Conservation (phyloP, 1,140 invertebrate species). For the Meloidogyne exigua region DNA sequence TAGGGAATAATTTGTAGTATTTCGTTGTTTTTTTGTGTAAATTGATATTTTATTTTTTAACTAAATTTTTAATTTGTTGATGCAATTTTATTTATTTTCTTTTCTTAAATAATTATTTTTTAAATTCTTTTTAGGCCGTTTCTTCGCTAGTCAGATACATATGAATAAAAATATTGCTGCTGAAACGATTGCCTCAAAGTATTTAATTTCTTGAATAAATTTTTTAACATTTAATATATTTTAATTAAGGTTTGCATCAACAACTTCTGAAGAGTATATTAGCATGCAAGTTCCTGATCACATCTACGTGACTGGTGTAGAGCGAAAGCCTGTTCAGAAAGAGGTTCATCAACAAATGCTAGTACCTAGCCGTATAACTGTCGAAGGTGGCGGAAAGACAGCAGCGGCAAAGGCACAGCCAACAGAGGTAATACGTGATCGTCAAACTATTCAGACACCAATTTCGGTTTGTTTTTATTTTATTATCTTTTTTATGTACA, state of each 20-base stretch:
- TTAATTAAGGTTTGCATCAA: not conserved
- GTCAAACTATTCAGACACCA: not conserved
- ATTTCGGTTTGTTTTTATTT: constrained; percentile 1
- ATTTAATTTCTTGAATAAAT: too few species aligned
- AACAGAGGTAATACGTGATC: constrained; percentile 18
- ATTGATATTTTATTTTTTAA: not conserved
- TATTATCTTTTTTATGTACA: not conserved
- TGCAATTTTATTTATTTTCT: not conserved
- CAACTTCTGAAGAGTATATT: not conserved
- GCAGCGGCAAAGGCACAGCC: constrained; percentile 22
- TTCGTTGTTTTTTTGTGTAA: not conserved
- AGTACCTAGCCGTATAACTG: constrained; percentile 23
- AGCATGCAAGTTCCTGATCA: constrained; percentile 20
- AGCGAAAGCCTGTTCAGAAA: not conserved
- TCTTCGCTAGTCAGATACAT: not conserved
- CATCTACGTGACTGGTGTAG: constrained; percentile 19
- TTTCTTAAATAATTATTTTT: not conserved
- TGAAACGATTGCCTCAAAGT: not conserved
- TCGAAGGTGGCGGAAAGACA: constrained; percentile 15
- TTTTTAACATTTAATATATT: too few species aligned
- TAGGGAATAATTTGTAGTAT: not conserved
- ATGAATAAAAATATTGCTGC: not conserved
- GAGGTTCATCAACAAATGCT: constrained; percentile 12
- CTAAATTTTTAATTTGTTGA: not conserved
- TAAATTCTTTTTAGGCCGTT: not conserved